Evolutionary conservation across 2,113 vertebrate genomes (phyloP).

Genomic region (Periophthalmus modestus): DNA sequence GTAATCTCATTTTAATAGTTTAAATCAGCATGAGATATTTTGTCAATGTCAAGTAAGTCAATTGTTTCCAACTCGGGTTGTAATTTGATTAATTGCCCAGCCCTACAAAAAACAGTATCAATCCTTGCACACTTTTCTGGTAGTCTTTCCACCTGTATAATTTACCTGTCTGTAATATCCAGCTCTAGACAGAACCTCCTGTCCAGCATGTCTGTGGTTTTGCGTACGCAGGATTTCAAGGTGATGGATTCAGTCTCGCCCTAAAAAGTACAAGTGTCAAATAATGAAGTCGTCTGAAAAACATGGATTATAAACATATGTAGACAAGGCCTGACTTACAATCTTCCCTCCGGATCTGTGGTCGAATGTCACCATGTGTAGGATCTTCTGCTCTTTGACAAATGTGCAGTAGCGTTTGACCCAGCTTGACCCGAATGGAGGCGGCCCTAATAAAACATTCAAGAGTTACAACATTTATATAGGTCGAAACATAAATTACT

Average conservation of each 20-base stretch:
- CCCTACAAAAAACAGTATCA: too few relatives aligned
- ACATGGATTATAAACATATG: not conserved
- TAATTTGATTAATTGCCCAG: too few relatives aligned
- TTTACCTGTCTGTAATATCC: constrained; percentile 90
- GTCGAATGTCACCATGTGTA: constrained; percentile 94
- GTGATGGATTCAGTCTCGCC: constrained; percentile 88
- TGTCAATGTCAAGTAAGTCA: too few relatives aligned
- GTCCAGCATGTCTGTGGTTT: constrained; percentile 86
- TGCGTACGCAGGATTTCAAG: constrained; percentile 87
- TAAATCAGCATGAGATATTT: too few relatives aligned
- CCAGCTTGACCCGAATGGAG: constrained; percentile 97
- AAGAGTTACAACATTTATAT: not conserved
- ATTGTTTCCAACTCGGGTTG: too few relatives aligned
- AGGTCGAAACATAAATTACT: too few relatives aligned
- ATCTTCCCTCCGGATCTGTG: constrained; percentile 92
- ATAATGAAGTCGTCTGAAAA: not conserved
- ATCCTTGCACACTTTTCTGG: too few relatives aligned
- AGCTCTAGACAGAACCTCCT: constrained; percentile 95
- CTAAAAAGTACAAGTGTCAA: constrained; percentile 66
- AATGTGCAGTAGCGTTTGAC: constrained; percentile 96
- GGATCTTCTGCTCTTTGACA: constrained; percentile 91
- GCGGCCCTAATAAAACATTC: constrained; percentile 80
- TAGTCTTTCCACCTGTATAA: not conserved
- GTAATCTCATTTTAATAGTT: too few relatives aligned
- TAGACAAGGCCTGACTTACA: constrained; percentile 75